Evolutionary conservation across 2,888 invertebrate genomes (phyloP).

Genomic region (Dryobota labecula): DNA sequence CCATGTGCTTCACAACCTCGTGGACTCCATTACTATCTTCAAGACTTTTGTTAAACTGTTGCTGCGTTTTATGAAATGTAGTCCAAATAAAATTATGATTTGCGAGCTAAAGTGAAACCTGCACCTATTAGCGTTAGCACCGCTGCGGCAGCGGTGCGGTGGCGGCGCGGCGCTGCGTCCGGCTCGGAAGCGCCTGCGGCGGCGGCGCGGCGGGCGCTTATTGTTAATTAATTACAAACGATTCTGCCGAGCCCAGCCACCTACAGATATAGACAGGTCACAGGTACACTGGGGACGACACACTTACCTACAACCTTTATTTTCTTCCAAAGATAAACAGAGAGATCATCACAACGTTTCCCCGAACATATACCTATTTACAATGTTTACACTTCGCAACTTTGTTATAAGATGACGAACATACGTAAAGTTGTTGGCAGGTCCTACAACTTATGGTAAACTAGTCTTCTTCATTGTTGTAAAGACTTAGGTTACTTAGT

Average conservation of each 20-base stretch:
- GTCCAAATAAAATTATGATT: constrained; percentile 15
- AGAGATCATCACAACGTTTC: neutral
- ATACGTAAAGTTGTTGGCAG: neutral
- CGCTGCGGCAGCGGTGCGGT: neutral
- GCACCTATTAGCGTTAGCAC: constrained; percentile 27
- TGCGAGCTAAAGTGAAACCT: neutral
- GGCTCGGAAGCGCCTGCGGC: constrained; percentile 70
- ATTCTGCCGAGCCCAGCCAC: constrained; percentile 51
- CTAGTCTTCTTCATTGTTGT: neutral
- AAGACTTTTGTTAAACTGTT: neutral
- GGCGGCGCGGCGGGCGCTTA: constrained; percentile 68
- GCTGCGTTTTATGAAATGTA: constrained; percentile 3
- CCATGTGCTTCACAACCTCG: neutral
- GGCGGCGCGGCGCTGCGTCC: constrained; percentile 35
- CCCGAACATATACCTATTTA: neutral
- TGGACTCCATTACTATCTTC: neutral
- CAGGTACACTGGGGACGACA: constrained; percentile 49
- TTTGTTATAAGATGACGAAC: neutral
- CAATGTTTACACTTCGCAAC: neutral
- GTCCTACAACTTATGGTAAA: neutral
- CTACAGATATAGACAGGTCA: constrained; percentile 19
- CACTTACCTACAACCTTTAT: neutral
- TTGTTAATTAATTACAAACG: constrained; percentile 83
- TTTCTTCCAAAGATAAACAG: neutral
- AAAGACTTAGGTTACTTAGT: neutral